Base-by-base conservation (phyloP, 2,797 vertebrate species). In the Alectoris magna region DNA sequence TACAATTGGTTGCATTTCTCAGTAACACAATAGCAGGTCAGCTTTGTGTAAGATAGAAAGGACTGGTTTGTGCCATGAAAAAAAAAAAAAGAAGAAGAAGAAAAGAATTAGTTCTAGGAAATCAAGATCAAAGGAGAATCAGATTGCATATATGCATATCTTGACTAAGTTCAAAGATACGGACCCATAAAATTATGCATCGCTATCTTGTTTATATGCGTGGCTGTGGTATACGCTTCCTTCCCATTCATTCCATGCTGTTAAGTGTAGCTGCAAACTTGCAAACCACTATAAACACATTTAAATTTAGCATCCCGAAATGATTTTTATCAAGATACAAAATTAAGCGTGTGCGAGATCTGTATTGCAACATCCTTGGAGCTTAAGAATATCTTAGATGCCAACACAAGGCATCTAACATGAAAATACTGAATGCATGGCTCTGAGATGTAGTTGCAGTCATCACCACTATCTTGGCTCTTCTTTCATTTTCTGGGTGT, bases 161-260 rank as follows among this genome's bases (percentile, higher is more conserved):
- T 64, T 23, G 15, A 56, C 24, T 69, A 31, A 68, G 77, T 87
- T 90, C 74, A 90, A 83, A 94, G 78, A 88, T 79, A 88, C 70
- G 70, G 29, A 46, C 14, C 26, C 81, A 71, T 74, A 66, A 74
- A 67, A 90, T 94, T 88, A 82, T 68, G 44, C 86, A 79, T 17
- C 73, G 29, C 71, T 79, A 17, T 71, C 68, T 68, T 83, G 31
- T 76, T 91, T 76, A 21, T 44, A 46, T 58, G 16, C n/a, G 27
- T 62, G 76, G 64, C 55, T 69, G 34, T 46, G 64, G 80, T 80
- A 31, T 4, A 55, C 10, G 10, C 39, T 94, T 75, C 77, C 26
- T 84, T 72, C 39, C 59, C 46, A 66, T 74, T 56, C 5, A 0
- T 68, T 69, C 31, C 36, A 36, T 4, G 11, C 70, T 72, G 41